A percentile compares a stretch with the other conserved stretches of the same genome.
phyloP scores from a whole-genome alignment of 2,888 invertebrate genomes.

The Saturnia japonica region DNA sequence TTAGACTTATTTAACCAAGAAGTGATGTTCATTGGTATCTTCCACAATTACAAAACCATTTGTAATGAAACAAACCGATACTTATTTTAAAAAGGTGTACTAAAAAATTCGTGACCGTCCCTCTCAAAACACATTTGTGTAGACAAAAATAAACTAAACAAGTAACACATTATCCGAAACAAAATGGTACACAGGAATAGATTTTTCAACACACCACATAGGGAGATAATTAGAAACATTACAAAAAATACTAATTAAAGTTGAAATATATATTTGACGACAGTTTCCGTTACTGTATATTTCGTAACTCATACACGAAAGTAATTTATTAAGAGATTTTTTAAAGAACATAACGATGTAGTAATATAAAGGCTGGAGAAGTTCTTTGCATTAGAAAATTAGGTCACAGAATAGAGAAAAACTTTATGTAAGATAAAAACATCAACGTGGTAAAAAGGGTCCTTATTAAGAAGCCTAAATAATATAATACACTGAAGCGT shows the following conservation, averaged over 20 bases:
- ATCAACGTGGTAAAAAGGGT: neutral
- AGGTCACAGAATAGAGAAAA: neutral
- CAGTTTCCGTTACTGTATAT: constrained; percentile 17
- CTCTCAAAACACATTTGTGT: constrained; percentile 3
- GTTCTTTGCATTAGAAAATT: neutral
- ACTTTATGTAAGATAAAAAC: neutral
- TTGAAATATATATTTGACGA: constrained; percentile 10
- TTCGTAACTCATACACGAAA: neutral
- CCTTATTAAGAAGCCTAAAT: neutral
- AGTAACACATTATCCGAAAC: constrained; percentile 14
- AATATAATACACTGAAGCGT: neutral
- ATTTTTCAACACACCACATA: constrained; percentile 5
- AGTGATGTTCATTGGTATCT: neutral
- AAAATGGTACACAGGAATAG: constrained; percentile 13
- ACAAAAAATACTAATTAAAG: constrained; percentile 10
- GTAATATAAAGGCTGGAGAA: neutral
- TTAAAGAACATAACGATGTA: neutral
- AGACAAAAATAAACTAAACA: constrained; percentile 9
- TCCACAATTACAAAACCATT: neutral
- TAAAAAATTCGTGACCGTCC: neutral
- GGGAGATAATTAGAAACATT: constrained; percentile 10
- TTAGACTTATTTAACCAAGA: neutral
- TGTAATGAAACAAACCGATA: neutral
- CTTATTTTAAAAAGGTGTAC: neutral
- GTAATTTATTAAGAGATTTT: neutral